Conservation (phyloP, 64 coral and sea anemone species). For the Trachythela sp. region DNA sequence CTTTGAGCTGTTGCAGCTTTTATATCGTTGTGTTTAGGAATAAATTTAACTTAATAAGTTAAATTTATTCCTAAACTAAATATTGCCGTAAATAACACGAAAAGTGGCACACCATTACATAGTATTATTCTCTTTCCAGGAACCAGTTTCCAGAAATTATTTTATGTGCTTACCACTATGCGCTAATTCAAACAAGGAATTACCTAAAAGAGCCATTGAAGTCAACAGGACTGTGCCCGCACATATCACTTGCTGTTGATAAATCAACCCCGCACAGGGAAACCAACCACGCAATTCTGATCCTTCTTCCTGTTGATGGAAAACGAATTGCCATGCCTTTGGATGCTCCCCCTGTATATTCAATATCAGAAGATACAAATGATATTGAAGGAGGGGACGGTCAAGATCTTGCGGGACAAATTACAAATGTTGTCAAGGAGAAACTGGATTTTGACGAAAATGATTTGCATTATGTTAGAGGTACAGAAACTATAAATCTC, state of each 20-base stretch:
- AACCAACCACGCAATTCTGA: neutral
- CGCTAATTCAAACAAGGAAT: neutral
- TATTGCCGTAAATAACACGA: too few relatives aligned
- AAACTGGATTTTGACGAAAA: neutral
- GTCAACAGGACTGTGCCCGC: neutral
- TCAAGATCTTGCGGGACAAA: neutral
- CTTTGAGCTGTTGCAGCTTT: too few relatives aligned
- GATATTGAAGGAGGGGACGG: neutral
- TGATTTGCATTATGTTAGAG: constrained; percentile 17
- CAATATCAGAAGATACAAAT: neutral
- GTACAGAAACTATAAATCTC: neutral
- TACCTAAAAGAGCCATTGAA: neutral
- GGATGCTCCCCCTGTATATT: neutral
- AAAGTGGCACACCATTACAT: too few relatives aligned
- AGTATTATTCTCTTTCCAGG: neutral
- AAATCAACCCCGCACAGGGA: constrained; percentile 6
- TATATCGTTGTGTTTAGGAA: too few relatives aligned
- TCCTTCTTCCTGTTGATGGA: neutral
- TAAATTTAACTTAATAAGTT: too few relatives aligned
- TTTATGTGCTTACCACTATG: neutral
- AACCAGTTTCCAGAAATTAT: constrained; percentile 24
- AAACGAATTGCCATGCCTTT: constrained; percentile 1
- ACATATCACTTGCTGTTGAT: constrained; percentile 1
- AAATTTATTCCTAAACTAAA: too few relatives aligned
- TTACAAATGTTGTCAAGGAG: constrained; percentile 1